phyloP scores from a whole-genome alignment of 2,113 vertebrate genomes.

The Gymnogyps californianus region DNA sequence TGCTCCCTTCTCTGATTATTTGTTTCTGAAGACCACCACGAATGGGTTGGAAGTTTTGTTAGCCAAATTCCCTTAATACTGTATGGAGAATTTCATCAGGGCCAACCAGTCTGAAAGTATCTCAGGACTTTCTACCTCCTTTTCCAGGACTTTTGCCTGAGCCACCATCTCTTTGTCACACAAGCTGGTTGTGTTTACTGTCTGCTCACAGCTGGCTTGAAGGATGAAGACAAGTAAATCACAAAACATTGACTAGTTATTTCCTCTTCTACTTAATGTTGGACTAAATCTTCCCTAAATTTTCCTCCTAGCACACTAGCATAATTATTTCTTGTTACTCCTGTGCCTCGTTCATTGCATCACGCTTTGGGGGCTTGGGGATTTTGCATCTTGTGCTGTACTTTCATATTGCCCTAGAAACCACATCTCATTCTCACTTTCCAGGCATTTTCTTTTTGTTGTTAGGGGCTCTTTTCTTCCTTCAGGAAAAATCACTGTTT shows the following conservation, averaged over 20 bases:
- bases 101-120: background rate
- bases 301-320: background rate
- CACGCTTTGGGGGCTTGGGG: background rate
- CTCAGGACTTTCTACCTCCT: background rate
- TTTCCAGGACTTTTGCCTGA: background rate
- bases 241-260: background rate
- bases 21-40: background rate
- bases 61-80: background rate
- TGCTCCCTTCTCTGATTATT: background rate
- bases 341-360: conserved; percentile 16
- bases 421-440: background rate
- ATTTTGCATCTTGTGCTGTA: conserved; percentile 3
- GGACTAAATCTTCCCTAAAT: background rate
- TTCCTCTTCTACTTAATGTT: conserved; percentile 5
- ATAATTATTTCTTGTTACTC: conserved; percentile 27
- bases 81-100: background rate
- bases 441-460: conserved; percentile 10
- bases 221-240: conserved; percentile 20
- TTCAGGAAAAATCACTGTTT: background rate
- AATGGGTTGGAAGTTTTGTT: background rate
- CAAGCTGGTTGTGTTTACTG: background rate
- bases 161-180: background rate
- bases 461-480: background rate
- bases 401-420: conserved; percentile 37
- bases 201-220: background rate